These are phyloP conservation scores for Eunapius fragilis DNA, from an alignment of 37 sponge, comb jelly and placozoan species.

Conservation along the genomic window DNA sequence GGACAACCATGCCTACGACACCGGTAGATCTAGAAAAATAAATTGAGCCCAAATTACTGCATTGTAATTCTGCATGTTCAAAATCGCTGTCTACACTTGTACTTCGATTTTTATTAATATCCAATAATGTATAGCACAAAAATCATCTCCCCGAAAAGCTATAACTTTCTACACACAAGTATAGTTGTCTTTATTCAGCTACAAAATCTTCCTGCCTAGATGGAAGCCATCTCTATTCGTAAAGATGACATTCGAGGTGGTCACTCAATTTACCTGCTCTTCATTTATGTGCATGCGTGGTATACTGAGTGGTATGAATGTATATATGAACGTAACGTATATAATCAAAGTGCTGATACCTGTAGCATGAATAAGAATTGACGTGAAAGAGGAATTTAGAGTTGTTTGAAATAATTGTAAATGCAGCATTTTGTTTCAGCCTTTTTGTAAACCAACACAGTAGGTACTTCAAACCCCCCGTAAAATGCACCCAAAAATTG, in stretches of 20 bases:
- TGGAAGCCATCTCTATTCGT: background rate
- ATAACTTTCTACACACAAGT: background rate
- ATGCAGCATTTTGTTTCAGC: background rate
- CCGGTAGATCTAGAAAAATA: background rate
- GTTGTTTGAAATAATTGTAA: background rate
- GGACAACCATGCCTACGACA: too few relatives aligned
- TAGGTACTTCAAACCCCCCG: too few relatives aligned
- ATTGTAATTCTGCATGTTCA: background rate
- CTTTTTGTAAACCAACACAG: background rate
- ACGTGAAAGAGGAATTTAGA: background rate
- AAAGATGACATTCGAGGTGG: background rate
- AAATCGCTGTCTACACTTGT: background rate
- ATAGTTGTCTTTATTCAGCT: background rate
- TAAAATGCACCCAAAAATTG: too few relatives aligned
- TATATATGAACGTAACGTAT: background rate
- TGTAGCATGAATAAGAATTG: background rate
- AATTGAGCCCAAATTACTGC: background rate
- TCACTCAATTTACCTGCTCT: background rate
- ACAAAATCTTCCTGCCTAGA: background rate
- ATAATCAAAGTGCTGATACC: background rate
- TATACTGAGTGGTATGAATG: background rate
- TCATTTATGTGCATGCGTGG: background rate
- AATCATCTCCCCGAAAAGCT: background rate
- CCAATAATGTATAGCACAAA: background rate
- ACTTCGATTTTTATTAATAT: background rate